Base-by-base conservation (phyloP, 2,888 invertebrate species). In the Neoitamus cyanurus region DNA sequence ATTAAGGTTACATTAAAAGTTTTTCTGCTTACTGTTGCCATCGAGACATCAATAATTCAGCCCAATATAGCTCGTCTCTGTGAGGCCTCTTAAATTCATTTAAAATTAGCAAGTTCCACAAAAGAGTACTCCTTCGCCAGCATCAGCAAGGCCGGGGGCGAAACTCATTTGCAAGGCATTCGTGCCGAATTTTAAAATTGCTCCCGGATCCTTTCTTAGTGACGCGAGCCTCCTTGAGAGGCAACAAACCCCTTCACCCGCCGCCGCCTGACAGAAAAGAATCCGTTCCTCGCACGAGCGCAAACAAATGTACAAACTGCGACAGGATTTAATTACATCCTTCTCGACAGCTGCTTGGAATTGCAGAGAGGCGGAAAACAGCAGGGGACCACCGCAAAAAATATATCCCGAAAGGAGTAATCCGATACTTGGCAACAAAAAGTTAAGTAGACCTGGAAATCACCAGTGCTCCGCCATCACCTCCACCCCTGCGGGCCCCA, bases 381-480 rank as follows among this genome's bases (percentile, higher is more conserved):
- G 58, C 20, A 11, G 9, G n/a, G 48, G 78, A 78, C 15, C 7
- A 42, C 48, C 78, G 31, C 78, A 48, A 48, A 48, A 78, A 48
- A 48, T 31, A 48, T 31, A 48, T 48, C 30, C 25, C 28, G 48
- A 78, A 78, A 78, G 78, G 31, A 78, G 78, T 48, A 58, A 78
- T 31, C 46, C 78, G 78, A 78, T 78, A 78, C 58, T 78, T 78
- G 30, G 28, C n/a, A 78, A 78, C 46, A 78, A 48, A 78, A 78
- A 78, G 46, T 78, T 78, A 78, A 78, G 46, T 58, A 78, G 46
- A 78, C 48, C 78, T 78, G 78, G 31, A 78, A 78, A 48, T 78
- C 78, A 78, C 48, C 31, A 31, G 11, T 25, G 25, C 58, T 37
- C 42, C 13, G 34, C 28, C 75, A 28, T 30, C 42, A 37, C 11